phyloP scores from a whole-genome alignment of 2,888 invertebrate genomes.

The Podabrus alpinus region DNA sequence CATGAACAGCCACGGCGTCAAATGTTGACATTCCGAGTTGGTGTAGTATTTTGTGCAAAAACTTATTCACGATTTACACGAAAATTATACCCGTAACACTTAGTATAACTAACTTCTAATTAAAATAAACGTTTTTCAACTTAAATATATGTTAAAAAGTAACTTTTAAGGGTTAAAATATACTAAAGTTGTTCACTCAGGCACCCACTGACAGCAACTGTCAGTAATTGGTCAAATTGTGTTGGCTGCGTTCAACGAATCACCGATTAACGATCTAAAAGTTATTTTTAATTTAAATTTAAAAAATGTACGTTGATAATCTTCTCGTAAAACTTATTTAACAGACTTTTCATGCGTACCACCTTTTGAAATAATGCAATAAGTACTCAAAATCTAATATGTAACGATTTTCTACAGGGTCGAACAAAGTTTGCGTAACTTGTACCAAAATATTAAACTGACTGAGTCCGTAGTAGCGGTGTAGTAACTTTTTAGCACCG shows the following conservation, averaged over 20 bases:
- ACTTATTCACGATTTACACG: neutral
- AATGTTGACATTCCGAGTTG: slow-evolving; percentile 30
- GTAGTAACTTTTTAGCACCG: too few species aligned
- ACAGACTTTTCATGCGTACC: neutral
- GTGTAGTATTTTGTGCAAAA: slow-evolving; percentile 14
- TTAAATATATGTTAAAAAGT: slow-evolving; percentile 29
- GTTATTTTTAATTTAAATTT: neutral
- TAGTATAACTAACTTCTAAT: neutral
- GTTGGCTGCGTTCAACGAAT: slow-evolving; percentile 38
- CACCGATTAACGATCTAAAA: slow-evolving; percentile 4
- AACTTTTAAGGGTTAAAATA: slow-evolving; percentile 41
- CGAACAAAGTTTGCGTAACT: neutral
- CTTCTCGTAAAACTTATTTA: neutral
- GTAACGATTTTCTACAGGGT: neutral
- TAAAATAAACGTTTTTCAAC: slow-evolving; percentile 11
- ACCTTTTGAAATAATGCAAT: neutral
- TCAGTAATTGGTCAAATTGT: slow-evolving; percentile 41
- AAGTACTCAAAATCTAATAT: neutral
- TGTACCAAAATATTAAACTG: too few species aligned
- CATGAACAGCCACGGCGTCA: slow-evolving; percentile 54
- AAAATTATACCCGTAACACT: slow-evolving; percentile 1
- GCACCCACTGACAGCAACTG: slow-evolving; percentile 37
- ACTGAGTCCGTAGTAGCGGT: too few species aligned
- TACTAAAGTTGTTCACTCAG: slow-evolving; percentile 39
- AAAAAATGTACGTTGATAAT: neutral